Percentiles rank a stretch among this genome's conserved stretches.
Evolutionary conservation across 2,888 invertebrate genomes (phyloP).

Genomic region (Orthosia gracilis): DNA sequence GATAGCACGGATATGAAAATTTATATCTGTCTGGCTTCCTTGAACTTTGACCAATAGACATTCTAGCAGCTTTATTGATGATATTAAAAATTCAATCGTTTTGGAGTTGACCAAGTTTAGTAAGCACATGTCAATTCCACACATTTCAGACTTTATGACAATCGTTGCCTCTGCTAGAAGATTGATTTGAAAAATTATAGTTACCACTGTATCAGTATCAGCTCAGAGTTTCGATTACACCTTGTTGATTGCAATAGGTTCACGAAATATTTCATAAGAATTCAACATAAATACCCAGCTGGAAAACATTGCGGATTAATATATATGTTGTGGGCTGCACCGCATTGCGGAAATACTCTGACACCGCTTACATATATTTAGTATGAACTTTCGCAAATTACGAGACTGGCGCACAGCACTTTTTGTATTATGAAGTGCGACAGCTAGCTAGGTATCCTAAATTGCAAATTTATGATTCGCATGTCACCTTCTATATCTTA

Average conservation of each 20-base stretch:
- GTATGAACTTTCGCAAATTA: not conserved
- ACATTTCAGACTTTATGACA: not conserved
- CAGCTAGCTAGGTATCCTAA: not conserved
- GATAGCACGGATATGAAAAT: not conserved
- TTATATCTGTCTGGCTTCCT: not conserved
- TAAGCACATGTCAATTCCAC: not conserved
- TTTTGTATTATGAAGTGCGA: not conserved
- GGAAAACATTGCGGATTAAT: not conserved
- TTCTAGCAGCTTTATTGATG: not conserved
- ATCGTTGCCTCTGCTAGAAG: no score
- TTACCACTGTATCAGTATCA: not conserved
- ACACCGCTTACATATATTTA: not conserved
- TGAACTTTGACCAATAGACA: not conserved
- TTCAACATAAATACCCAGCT: not conserved
- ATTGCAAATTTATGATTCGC: no score
- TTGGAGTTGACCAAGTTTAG: not conserved
- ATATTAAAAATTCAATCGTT: not conserved
- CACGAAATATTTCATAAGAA: not conserved
- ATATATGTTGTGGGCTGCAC: not conserved
- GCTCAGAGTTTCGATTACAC: not conserved
- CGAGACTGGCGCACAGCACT: no score
- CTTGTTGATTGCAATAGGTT: not conserved
- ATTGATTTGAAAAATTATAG: no score
- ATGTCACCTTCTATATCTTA: no score
- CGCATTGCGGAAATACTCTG: not conserved